phyloP scores from a whole-genome alignment of 2,797 vertebrate genomes.

The Podarcis siculus region DNA sequence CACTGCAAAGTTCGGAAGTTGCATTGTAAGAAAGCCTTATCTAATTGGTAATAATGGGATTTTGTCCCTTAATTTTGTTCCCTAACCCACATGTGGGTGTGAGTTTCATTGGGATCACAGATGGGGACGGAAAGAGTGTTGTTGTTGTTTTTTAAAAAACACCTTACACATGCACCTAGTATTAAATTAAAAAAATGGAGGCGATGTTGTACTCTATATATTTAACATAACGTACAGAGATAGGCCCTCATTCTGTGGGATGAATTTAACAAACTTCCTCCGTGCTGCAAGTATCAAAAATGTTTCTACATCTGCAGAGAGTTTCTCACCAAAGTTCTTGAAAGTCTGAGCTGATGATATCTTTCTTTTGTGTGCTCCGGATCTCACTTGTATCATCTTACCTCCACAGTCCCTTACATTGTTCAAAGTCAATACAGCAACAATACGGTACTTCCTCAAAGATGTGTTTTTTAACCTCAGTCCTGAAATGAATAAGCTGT shows the following conservation, averaged over 20 bases:
- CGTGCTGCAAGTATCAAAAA: not conserved
- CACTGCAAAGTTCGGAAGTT: too few species aligned
- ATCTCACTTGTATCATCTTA: conserved; percentile 21
- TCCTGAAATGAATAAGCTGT: not conserved
- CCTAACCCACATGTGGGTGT: too few species aligned
- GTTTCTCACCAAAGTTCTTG: not conserved
- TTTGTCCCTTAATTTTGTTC: too few species aligned
- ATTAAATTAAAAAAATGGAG: too few species aligned
- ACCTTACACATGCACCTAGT: too few species aligned
- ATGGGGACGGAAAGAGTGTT: not conserved
- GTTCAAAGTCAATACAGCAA: conserved; percentile 21
- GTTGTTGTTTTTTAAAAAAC: not conserved
- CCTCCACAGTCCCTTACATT: conserved; percentile 32
- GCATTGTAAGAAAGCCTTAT: too few species aligned
- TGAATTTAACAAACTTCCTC: not conserved
- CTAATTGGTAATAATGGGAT: too few species aligned
- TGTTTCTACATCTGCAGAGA: not conserved
- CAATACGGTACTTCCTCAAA: not conserved
- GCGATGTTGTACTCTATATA: not conserved
- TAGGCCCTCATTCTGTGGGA: not conserved
- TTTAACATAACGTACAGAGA: not conserved
- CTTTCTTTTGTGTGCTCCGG: not conserved
- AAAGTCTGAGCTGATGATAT: not conserved
- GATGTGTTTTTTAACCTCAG: not conserved
- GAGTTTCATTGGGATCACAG: too few species aligned